Percentiles rank a stretch among this genome's conserved stretches.
These are phyloP conservation scores for Clarias macrocephalus DNA, from an alignment of 2,113 vertebrate species.

Conservation along the genomic window DNA sequence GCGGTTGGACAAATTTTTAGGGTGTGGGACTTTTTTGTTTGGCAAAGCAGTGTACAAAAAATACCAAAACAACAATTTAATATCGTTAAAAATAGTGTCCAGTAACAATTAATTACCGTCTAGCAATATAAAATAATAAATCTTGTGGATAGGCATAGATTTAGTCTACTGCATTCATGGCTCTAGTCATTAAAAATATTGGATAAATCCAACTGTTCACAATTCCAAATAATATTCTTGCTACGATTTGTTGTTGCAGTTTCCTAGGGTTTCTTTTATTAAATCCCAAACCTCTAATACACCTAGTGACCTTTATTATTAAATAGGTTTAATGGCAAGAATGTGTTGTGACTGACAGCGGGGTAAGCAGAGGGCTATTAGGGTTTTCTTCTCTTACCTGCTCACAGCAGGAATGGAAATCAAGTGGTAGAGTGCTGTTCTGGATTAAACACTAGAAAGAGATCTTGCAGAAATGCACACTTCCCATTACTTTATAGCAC, in stretches of 20 bases:
- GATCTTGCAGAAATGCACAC: not conserved
- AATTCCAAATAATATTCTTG: not conserved
- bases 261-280: conserved; percentile 41
- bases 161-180: not conserved
- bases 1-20: no score
- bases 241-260: not conserved
- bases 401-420: conserved; percentile 35
- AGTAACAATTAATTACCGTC: not conserved
- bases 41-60: not conserved
- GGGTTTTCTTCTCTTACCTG: conserved; percentile 30
- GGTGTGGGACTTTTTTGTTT: no score
- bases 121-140: not conserved
- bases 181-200: not conserved
- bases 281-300: conserved; percentile 33
- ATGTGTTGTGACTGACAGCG: conserved; percentile 28
- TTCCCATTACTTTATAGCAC: conserved; percentile 12
- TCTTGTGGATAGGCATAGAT: not conserved
- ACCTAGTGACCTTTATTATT: conserved; percentile 44
- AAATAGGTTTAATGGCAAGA: conserved; percentile 53
- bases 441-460: conserved; percentile 13
- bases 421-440: conserved; percentile 23
- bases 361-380: conserved; percentile 29
- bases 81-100: no score
- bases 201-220: not conserved
- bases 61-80: not conserved